Percentiles rank a stretch among this genome's conserved stretches.
Conservation (phyloP, 2,888 invertebrate species). For the Aphodius granarius region DNA sequence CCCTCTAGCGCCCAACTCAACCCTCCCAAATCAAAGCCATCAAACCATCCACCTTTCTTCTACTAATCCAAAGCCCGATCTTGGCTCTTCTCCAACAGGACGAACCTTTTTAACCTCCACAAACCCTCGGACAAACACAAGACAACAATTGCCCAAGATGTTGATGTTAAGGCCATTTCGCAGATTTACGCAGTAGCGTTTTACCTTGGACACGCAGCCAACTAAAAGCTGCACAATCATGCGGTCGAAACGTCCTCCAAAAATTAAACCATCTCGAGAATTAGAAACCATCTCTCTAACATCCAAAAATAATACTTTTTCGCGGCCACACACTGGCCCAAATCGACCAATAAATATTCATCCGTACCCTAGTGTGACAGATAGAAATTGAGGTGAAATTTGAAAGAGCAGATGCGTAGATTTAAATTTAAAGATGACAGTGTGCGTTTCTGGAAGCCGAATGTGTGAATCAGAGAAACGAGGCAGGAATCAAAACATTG, state of each 20-base stretch:
- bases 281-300: background rate
- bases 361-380: too few relatives aligned
- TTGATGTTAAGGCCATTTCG: background rate
- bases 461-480: background rate
- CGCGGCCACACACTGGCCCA: background rate
- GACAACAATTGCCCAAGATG: background rate
- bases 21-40: background rate
- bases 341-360: too few relatives aligned
- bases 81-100: constrained; percentile 25
- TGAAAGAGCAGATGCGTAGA: background rate
- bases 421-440: background rate
- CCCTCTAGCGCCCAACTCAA: constrained; percentile 24
- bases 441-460: background rate
- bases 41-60: background rate
- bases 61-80: constrained; percentile 20
- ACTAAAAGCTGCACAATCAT: constrained; percentile 8
- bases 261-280: background rate
- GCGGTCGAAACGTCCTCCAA: background rate
- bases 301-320: background rate
- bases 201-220: background rate
- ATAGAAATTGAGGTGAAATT: background rate
- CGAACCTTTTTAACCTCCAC: background rate
- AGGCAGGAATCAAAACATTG: background rate
- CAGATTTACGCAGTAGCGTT: background rate
- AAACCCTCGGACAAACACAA: background rate